Evolutionary conservation across 2,888 invertebrate genomes (phyloP).

Genomic region (Stegana nigrithorax): DNA sequence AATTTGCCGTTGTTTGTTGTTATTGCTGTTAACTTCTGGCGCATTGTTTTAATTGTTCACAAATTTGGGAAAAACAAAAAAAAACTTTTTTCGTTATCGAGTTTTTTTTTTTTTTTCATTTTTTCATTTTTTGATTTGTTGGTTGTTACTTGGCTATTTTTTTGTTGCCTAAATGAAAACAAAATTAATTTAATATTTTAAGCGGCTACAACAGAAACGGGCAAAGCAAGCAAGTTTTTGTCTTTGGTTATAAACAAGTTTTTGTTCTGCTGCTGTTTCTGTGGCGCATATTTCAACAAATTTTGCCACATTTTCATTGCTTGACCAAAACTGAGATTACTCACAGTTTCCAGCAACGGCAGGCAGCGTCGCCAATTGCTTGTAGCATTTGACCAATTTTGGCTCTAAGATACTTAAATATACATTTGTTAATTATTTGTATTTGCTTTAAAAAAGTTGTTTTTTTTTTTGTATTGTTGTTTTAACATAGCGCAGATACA

Average conservation of each 20-base stretch:
- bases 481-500: neutral
- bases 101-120: neutral
- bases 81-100: no score
- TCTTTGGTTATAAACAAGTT: no score
- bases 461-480: no score
- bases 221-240: no score
- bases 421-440: neutral
- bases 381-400: conserved; percentile 1
- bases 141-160: neutral
- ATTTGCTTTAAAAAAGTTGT: neutral
- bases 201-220: neutral
- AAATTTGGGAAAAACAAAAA: conserved; percentile 54
- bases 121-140: neutral
- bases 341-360: neutral
- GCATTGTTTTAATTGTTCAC: conserved; percentile 44
- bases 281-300: neutral
- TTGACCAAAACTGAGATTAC: neutral
- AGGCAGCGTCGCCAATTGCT: neutral
- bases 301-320: neutral
- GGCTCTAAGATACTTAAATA: neutral
- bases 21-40: neutral
- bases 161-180: no score
- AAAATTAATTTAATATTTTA: neutral
- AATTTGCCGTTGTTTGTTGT: conserved; percentile 32
- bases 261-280: neutral